Percentiles rank a stretch among this genome's conserved stretches.
Evolutionary conservation across 2,888 invertebrate species (phyloP).

Genomic region (Alentia gelatinosa): DNA sequence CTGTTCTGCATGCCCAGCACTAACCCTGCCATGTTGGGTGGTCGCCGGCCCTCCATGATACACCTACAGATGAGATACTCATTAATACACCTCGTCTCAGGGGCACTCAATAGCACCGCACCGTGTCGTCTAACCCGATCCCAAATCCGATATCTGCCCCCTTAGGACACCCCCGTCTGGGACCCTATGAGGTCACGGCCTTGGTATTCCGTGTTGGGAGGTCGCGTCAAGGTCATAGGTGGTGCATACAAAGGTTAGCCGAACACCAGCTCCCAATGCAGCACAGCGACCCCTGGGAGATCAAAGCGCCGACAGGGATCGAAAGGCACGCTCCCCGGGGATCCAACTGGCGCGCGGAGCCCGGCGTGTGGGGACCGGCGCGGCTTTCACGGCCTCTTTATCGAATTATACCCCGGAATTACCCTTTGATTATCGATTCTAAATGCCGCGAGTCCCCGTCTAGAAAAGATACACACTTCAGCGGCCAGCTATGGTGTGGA

Average conservation of each 20-base stretch:
- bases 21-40: neutral
- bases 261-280: neutral
- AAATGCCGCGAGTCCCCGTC: neutral
- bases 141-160: neutral
- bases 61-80: neutral
- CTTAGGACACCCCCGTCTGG: neutral
- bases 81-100: neutral
- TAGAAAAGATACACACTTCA: neutral
- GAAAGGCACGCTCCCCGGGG: neutral
- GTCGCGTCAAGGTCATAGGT: neutral
- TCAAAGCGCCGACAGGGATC: neutral
- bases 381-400: neutral
- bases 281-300: neutral
- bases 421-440: slow-evolving; percentile 26
- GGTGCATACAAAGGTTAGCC: slow-evolving; percentile 3
- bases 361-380: neutral
- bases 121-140: neutral
- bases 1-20: too few species aligned
- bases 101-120: neutral
- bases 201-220: neutral
- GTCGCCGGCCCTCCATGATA: neutral
- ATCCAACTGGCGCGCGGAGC: neutral
- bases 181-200: neutral
- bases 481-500: neutral
- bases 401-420: slow-evolving; percentile 8